Evolutionary conservation across 2,797 vertebrate genomes (phyloP), one percentile per base, ranked within the genome.

Genomic region (Micromesistius poutassou): DNA sequence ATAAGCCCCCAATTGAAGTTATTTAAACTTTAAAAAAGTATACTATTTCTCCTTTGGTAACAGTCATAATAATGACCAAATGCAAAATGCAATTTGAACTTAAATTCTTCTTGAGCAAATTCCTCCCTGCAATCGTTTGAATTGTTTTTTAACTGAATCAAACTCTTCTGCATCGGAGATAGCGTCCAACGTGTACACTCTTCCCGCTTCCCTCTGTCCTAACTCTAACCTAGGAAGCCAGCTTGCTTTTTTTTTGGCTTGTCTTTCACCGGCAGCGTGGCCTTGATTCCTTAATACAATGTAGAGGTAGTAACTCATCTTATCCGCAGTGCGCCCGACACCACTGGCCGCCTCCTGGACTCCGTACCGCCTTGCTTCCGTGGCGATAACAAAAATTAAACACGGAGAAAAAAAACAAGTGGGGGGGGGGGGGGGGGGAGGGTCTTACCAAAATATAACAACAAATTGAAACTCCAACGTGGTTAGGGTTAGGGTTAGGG

Each of bases 251-350:
- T 12, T 9, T 35, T 50, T 22, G 28, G 72, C 66, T 75, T 77
- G 68, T n/a, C 14, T 76, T 81, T 81, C 25, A 66, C 76, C 74
- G 86, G 78, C 79, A 74, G 78, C 76, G 30, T 82, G 74, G 78
- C 25, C 33, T 83, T 55, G 71, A 80, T 77, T 86, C 81, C 72
- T 85, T 75, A 19, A 1, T 75, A 76, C 33, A 62, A 70, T 78
- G 31, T 25, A 35, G 55, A 66, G 71, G 62, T 74, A 66, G 75
- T 13, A 68, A 28, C 62, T 68, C 62, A 68, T 68, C 62, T 10
- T 68, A 68, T 68, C 62, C 62, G 62, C 62, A 62, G 55, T 7
- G 73, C 74, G 55, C 73, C 81, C 73, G 73, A 76, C 72, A 72
- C 74, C 79, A 73, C 35, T 4, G 22, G 72, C 16, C 0, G 31